Evolutionary conservation across 2,113 vertebrate species (phyloP).

Genomic region (Sialia sialis): DNA sequence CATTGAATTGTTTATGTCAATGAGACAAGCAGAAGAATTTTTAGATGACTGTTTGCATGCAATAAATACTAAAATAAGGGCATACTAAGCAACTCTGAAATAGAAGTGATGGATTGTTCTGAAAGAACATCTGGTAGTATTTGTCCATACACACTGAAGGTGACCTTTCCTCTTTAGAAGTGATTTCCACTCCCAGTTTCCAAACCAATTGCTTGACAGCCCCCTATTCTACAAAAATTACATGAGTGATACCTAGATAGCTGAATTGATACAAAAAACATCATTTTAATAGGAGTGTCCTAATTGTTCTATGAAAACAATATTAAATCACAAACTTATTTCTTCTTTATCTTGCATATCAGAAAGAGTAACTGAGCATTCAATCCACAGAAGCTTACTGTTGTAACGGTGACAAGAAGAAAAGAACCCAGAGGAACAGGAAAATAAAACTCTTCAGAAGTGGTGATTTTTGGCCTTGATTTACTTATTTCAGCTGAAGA

Average conservation of each 20-base stretch:
- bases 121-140: conserved; percentile 15
- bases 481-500: neutral
- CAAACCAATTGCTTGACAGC: neutral
- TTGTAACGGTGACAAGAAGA: fast-evolving
- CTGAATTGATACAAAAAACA: neutral
- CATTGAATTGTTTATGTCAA: conserved; percentile 29
- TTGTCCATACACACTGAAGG: neutral
- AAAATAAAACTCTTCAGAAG: neutral
- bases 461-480: neutral
- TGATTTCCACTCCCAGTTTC: conserved; percentile 37
- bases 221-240: neutral
- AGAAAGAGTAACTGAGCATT: neutral
- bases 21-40: conserved; percentile 44
- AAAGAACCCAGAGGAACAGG: neutral
- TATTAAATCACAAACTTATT: neutral
- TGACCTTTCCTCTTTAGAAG: conserved; percentile 42
- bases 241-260: neutral
- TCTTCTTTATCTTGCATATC: neutral
- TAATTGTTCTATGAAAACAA: neutral
- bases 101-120: conserved; percentile 28
- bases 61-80: conserved; percentile 11
- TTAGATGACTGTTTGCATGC: conserved; percentile 40
- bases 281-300: neutral
- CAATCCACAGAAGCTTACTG: neutral
- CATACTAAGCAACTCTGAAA: conserved; percentile 12